Evolutionary conservation across 2,797 vertebrate species (phyloP).

Genomic region (Helarctos malayanus): DNA sequence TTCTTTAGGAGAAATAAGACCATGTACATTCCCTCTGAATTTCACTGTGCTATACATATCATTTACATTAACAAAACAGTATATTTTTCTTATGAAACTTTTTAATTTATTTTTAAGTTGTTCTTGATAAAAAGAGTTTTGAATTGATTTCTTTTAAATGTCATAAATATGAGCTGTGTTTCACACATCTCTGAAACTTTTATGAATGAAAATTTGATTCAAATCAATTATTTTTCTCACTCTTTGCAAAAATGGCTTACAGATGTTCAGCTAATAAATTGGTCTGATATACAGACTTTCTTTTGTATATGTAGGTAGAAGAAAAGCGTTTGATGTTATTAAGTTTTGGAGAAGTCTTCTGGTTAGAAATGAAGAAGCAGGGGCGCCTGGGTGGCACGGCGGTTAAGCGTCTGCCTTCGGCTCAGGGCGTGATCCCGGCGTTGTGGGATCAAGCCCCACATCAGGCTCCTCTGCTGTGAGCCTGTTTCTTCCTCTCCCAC

Average conservation of each 20-base stretch:
- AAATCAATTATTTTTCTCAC: slow-evolving; percentile 17
- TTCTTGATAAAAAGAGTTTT: slow-evolving; percentile 22
- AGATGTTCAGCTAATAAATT: neutral
- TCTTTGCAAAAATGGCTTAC: neutral
- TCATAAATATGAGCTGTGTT: neutral
- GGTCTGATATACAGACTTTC: neutral
- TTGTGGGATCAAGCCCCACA: too few species aligned
- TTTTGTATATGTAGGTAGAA: neutral
- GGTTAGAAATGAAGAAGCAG: neutral
- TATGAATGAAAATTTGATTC: slow-evolving; percentile 25
- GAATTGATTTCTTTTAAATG: slow-evolving; percentile 34
- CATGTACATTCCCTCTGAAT: neutral
- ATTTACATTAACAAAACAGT: neutral
- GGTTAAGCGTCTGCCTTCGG: too few species aligned
- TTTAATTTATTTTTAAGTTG: neutral
- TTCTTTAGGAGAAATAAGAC: neutral
- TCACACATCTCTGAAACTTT: neutral
- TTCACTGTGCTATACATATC: neutral
- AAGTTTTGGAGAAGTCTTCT: neutral
- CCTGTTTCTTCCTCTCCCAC: too few species aligned
- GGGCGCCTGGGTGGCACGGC: too few species aligned
- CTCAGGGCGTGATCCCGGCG: too few species aligned
- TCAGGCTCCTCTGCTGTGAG: too few species aligned
- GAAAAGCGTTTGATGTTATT: neutral
- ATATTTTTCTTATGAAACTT: neutral